Base-by-base conservation (phyloP, 2,888 invertebrate genomes). In the Leptinotarsa haldemani region DNA sequence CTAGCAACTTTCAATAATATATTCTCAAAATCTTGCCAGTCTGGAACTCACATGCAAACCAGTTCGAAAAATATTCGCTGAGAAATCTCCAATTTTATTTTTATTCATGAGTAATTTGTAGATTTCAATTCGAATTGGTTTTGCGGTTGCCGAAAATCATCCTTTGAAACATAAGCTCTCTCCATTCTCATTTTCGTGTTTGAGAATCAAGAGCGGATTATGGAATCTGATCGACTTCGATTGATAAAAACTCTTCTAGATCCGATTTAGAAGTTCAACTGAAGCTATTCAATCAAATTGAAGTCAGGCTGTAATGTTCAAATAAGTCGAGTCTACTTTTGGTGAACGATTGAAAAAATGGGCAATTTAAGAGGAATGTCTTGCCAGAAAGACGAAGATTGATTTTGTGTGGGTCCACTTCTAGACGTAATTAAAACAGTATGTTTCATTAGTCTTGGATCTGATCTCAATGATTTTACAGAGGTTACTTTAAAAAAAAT, bases 171-270 rank as follows among this genome's bases (percentile, higher is more conserved):
- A 56, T 56, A 56, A 22, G 56, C 56, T 56, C 22, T 22, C 13
- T 3, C 56, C 22, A 56, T 56, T 56, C 13, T 20, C 56, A 56
- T 56, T 56, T 16, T 13, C 56, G 22, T 56, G 25, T 56, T 20
- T 56, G 56, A 20, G 56, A 56, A 25, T 22, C 56, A 4, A 22
- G 15, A 56, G 20, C 15, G 22, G 22, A 56, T 56, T 56, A 56
- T 56, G 56, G 56, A 15, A 56, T 56, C 56, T 56, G 20, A 15
- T 15, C 56, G 56, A 56, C 13, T 56, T 22, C 56, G 56, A 22
- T 3, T 56, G 56, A 56, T 16, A 22, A 22, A 56, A 56, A 56
- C 22, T 4, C 25, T 13, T 22, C 22, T 22, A 1, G 22, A 56
- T 56, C 56, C 22, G 22, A 56, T 56, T 56, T 22, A 25, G 20